Base-by-base conservation (phyloP, 2,797 vertebrate genomes). In the Acanthiza pusilla region DNA sequence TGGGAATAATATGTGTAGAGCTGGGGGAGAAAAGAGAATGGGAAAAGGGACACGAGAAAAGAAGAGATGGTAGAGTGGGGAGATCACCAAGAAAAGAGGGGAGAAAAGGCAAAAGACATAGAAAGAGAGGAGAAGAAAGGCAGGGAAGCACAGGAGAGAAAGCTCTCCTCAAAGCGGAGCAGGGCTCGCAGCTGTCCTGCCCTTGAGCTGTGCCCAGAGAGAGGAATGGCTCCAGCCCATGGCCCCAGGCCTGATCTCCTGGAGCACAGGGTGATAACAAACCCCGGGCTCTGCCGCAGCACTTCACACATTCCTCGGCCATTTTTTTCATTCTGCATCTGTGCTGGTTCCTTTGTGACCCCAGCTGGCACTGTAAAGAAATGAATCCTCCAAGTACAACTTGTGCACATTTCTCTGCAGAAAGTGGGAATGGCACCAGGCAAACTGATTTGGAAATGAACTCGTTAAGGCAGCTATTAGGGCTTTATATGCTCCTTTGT, bases 401-500 rank as follows among this genome's bases (percentile, higher is more conserved):
- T 78, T 78, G 88, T 91, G 89, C 93, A 72, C 67, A 89, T 94
- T 73, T 94, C 86, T 66, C 87, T 86, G 93, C 73, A 86, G 85
- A 86, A 94, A 92, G 88, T 29, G 70, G 84, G 71, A 89, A 96
- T 65, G 85, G 88, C 89, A 94, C 48, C 94, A 95, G 91, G 30
- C 79, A 85, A 94, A 75, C 66, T 16, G 87, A 90, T 89, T 90
- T 78, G 92, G 94, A 82, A 93, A 73, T 53, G 89, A 75, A 76
- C 85, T 90, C 42, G 8, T 84, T 86, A 84, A 72, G 70, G 89
- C 82, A 78, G 91, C 94, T 76, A 60, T 88, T 70, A 94, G 73
- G 71, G 79, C 85, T 96, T 88, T 85, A 89, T 86, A 32, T 38
- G 70, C 87, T 93, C 87, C 84, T 96, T 89, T 96, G 89, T 95